Percentiles rank a stretch among this genome's conserved stretches.
These are phyloP conservation scores for Phragmatobia fuliginosa DNA, from an alignment of 2,888 invertebrate species.

Conservation along the genomic window DNA sequence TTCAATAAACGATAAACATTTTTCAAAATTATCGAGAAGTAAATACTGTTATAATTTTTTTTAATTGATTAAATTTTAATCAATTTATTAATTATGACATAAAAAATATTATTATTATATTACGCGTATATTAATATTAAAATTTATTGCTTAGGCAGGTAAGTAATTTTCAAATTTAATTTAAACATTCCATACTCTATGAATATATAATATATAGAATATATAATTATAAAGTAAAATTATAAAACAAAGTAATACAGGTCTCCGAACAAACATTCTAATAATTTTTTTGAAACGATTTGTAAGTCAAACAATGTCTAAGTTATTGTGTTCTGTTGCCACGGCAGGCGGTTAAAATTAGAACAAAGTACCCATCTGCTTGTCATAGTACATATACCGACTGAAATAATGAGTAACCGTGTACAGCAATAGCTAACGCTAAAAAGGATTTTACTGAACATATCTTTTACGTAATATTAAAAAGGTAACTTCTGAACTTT, in stretches of 20 bases:
- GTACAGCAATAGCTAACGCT: not conserved
- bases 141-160: no score
- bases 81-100: no score
- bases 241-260: no score
- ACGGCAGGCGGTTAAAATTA: conserved; percentile 4
- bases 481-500: not conserved
- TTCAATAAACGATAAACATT: no score
- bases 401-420: conserved; percentile 7
- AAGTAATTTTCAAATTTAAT: not conserved
- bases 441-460: not conserved
- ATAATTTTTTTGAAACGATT: not conserved
- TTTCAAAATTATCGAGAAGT: no score
- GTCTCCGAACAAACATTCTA: not conserved
- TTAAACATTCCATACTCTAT: not conserved
- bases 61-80: no score
- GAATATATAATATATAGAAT: not conserved
- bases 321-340: not conserved
- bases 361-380: conserved; percentile 12
- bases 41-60: no score
- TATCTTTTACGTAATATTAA: not conserved
- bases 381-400: not conserved
- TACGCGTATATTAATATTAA: no score
- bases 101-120: no score
- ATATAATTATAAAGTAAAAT: not conserved
- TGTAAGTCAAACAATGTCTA: not conserved